Evolutionary conservation across 2,113 vertebrate species (phyloP), one percentile per base, ranked within the genome.

Genomic region (Chitala chitala): DNA sequence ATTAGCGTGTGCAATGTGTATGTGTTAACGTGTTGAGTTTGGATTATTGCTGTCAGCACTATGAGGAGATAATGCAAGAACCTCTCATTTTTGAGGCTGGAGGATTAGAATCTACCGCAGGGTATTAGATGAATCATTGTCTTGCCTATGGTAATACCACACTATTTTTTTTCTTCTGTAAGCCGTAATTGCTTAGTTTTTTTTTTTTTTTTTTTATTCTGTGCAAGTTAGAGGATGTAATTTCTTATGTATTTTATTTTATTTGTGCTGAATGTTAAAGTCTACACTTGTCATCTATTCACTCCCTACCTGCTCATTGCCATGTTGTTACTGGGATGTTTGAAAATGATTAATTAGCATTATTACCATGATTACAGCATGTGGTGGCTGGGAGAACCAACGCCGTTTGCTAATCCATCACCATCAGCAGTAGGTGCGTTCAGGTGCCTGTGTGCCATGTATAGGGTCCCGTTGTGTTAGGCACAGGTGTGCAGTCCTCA

Each of bases 11-110:
- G 78, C 40, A 56, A 76, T 81, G 79, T 13, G 72, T 78, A 77
- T 77, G 76, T 82, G 87, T 82, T 85, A 84, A 78, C 79, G 78
- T 66, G 74, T 78, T 68, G 80, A 76, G 76, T 81, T 84, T 78
- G 80, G 82, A 85, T 81, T 75, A 76, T n/a, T 29, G 46, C 63
- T 76, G 40, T 33, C 33, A 38, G 31, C 44, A 29, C 75, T 76
- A 51, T 33, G 55, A 40, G 4, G 38, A 74, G 75, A 71, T 51
- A 74, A 65, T 38, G 46, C 66, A 40, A 31, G 44, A 54, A 51
- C 7, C 20, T 76, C 69, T 53, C 33, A 17, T 72, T 75, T 66
- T 69, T 44, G 73, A 58, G 53, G 33, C 51, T 40, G 33, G 42
- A 40, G 65, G 77, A 79, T 79, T 74, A 76, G 69, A 74, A 31